Conservation (phyloP, 2,797 vertebrate genomes). For the Hypotaenidia okinawae region DNA sequence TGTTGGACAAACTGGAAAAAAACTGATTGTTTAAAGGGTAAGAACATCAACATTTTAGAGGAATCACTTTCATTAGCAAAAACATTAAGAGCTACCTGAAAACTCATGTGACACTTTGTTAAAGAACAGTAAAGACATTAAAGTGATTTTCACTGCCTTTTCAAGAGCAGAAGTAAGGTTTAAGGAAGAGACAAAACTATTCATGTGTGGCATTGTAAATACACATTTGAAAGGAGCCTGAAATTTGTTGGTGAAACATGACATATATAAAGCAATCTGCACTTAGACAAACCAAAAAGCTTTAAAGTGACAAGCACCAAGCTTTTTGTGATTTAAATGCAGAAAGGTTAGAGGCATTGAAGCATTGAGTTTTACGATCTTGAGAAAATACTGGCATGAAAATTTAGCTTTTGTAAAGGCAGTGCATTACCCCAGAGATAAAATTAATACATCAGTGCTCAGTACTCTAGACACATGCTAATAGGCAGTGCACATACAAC, state of each 20-base stretch:
- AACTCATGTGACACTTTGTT: slow-evolving; percentile 78
- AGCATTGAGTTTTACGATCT: background rate
- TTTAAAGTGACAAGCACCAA: background rate
- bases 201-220: background rate
- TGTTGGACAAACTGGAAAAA: slow-evolving; percentile 64
- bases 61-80: slow-evolving; percentile 39
- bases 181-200: background rate
- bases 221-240: background rate
- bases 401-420: slow-evolving; percentile 76
- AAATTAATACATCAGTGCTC: slow-evolving; percentile 73
- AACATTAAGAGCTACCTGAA: slow-evolving; percentile 69
- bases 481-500: slow-evolving; percentile 66
- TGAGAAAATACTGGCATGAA: background rate
- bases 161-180: slow-evolving; percentile 60
- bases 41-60: slow-evolving; percentile 56
- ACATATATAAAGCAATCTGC: background rate
- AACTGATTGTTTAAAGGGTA: slow-evolving; percentile 53
- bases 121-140: slow-evolving; percentile 55
- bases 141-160: slow-evolving; percentile 74
- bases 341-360: slow-evolving; percentile 38
- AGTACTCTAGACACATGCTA: slow-evolving; percentile 71
- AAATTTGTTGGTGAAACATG: background rate
- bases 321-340: slow-evolving; percentile 54
- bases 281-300: slow-evolving; percentile 49
- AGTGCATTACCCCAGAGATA: slow-evolving; percentile 71